Evolutionary conservation across 2,113 vertebrate species (phyloP).

Genomic region (Corythaeola cristata): DNA sequence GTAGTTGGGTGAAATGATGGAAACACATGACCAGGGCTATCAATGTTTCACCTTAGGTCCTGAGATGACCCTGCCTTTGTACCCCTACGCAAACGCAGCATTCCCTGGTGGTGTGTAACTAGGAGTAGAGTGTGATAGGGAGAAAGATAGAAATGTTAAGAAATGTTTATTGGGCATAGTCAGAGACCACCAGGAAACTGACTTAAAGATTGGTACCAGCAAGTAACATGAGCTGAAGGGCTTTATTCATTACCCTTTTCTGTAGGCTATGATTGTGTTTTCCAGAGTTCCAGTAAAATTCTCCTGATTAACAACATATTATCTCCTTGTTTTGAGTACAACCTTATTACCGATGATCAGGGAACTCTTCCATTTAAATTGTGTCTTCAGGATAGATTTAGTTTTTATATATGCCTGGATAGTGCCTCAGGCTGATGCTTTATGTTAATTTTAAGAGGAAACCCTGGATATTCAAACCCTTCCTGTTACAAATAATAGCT

Average conservation of each 20-base stretch:
- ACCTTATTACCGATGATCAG: background rate
- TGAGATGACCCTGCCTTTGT: background rate
- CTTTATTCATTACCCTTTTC: background rate
- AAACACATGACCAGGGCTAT: background rate
- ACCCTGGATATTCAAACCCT: background rate
- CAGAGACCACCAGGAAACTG: background rate
- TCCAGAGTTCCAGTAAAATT: background rate
- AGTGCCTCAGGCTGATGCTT: background rate
- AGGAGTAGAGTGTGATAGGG: background rate
- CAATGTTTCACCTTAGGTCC: background rate
- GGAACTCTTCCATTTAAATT: background rate
- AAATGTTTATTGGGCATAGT: background rate
- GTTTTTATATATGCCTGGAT: background rate
- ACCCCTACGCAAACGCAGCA: background rate
- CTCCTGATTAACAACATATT: background rate
- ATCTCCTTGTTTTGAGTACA: background rate
- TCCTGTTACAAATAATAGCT: background rate
- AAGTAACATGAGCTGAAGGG: background rate
- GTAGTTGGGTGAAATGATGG: background rate
- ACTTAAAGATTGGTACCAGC: background rate
- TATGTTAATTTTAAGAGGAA: background rate
- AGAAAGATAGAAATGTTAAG: background rate
- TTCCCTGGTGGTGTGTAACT: background rate
- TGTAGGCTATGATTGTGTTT: background rate
- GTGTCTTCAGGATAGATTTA: background rate